phyloP scores from a whole-genome alignment of 2,113 vertebrate species.

The Pterophyllum scalare region DNA sequence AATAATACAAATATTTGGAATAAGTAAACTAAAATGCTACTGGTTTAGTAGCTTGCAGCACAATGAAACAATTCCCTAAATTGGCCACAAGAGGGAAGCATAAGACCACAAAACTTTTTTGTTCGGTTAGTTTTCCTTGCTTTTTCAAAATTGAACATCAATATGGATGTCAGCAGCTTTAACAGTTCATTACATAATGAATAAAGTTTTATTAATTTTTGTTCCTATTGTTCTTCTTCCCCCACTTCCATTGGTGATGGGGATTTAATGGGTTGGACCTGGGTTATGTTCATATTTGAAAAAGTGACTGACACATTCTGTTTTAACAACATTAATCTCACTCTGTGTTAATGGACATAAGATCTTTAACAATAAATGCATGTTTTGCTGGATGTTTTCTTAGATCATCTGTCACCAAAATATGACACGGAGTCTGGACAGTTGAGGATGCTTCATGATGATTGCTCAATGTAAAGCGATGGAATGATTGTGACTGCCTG shows the following conservation, averaged over 20 bases:
- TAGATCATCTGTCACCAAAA: not conserved
- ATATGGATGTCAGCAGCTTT: not conserved
- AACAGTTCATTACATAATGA: not conserved
- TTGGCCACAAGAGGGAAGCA: constrained; percentile 57
- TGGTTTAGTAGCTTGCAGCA: not conserved
- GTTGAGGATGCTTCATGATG: not conserved
- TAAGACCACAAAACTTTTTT: constrained; percentile 37
- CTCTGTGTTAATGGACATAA: not conserved
- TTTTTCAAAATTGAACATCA: not conserved
- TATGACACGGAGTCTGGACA: not conserved
- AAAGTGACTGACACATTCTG: not conserved
- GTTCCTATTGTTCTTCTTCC: not conserved
- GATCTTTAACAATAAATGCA: not conserved
- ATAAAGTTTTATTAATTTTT: not conserved
- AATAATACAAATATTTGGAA: no score
- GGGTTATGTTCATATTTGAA: not conserved
- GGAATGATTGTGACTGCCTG: not conserved
- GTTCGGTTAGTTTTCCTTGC: not conserved
- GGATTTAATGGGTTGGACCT: not conserved
- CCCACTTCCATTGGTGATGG: not conserved
- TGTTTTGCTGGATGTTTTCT: not conserved
- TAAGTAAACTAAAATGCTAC: not conserved
- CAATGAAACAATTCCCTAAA: not conserved
- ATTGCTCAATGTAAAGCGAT: not conserved
- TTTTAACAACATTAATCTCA: not conserved